Conservation (phyloP, 2,888 invertebrate species). For the Drosophila greeni region DNA sequence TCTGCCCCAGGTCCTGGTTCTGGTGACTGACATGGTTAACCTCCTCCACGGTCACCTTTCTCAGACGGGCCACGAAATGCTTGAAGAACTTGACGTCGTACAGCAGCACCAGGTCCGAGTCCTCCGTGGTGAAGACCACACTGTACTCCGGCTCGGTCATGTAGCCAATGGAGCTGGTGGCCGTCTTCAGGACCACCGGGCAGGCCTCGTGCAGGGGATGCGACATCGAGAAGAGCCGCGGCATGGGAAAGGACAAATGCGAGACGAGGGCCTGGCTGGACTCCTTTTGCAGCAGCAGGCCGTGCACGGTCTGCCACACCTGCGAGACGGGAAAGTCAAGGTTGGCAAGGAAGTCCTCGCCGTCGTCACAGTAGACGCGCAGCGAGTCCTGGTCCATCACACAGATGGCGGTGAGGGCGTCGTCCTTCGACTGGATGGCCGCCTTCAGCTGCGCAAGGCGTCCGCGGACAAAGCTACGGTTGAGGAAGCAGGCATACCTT, state of each 20-base stretch:
- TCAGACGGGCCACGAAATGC: conserved; percentile 90
- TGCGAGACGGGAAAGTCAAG: conserved; percentile 89
- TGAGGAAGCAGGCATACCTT: conserved; percentile 88
- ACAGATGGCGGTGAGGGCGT: conserved; percentile 73
- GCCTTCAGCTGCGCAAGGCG: conserved; percentile 54
- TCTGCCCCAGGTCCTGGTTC: conserved; percentile 73
- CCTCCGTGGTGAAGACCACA: conserved; percentile 87
- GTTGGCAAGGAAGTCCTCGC: conserved; percentile 89
- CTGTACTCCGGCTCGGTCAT: conserved; percentile 82
- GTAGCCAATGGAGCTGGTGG: conserved; percentile 81
- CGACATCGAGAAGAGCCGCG: conserved; percentile 90
- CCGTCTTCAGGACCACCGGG: conserved; percentile 87
- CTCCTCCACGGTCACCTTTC: conserved; percentile 88
- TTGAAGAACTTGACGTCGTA: conserved; percentile 87
- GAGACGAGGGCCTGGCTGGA: conserved; percentile 77
- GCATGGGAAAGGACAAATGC: conserved; percentile 80
- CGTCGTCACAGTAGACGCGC: conserved; percentile 87
- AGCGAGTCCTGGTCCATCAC: conserved; percentile 85
- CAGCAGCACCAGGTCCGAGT: conserved; percentile 89
- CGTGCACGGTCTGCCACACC: conserved; percentile 91
- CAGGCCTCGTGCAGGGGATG: conserved; percentile 95
- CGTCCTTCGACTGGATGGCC: conserved; percentile 48
- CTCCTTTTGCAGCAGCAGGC: conserved; percentile 89
- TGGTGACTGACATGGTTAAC: conserved; percentile 82
- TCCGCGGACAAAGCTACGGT: conserved; percentile 79